Evolutionary conservation across 2,797 vertebrate genomes (phyloP).

Genomic region (Enteromius anoplus): DNA sequence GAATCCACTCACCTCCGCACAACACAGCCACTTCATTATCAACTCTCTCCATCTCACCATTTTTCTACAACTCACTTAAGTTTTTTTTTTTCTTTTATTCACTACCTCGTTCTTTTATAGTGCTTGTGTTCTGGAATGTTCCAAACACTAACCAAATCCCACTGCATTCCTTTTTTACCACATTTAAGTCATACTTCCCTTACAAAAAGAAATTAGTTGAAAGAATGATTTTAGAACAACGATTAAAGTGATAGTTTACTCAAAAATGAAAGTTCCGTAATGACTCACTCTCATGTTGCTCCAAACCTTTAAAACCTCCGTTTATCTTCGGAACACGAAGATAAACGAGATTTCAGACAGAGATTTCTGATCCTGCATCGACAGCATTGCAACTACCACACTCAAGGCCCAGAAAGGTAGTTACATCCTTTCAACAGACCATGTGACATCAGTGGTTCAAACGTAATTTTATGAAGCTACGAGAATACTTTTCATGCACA

Average conservation of each 20-base stretch:
- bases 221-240: neutral
- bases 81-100: neutral
- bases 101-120: neutral
- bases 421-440: too few species aligned
- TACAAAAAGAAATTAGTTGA: neutral
- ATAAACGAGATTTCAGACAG: too few species aligned
- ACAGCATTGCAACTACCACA: too few species aligned
- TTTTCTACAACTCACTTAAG: constrained; percentile 11
- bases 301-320: neutral
- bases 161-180: neutral
- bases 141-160: neutral
- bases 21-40: constrained; percentile 46
- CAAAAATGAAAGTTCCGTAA: too few species aligned
- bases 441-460: too few species aligned
- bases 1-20: constrained; percentile 51
- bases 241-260: neutral
- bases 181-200: neutral
- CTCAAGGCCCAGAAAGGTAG: too few species aligned
- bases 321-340: neutral
- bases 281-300: neutral
- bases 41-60: neutral
- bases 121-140: neutral
- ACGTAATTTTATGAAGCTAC: too few species aligned
- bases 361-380: neutral
- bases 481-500: too few species aligned